Conservation (phyloP, 1,140 invertebrate genomes). For the Euschistus heros region DNA sequence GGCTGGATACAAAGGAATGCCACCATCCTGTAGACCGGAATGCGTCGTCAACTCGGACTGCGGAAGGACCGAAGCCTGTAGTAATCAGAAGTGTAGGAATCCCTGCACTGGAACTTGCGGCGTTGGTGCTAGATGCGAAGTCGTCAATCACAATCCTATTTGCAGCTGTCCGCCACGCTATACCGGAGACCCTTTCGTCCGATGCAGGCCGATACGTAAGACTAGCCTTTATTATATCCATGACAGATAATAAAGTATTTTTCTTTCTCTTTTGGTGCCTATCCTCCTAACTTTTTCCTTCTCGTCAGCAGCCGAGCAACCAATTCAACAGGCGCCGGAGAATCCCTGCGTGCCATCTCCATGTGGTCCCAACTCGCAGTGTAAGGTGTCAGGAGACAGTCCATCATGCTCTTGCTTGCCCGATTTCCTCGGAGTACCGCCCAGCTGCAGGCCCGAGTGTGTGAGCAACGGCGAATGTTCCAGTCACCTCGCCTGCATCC, state of each 20-base stretch:
- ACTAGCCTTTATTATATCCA: neutral
- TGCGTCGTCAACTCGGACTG: conserved; percentile 45
- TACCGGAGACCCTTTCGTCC: conserved; percentile 61
- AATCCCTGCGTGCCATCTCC: conserved; percentile 45
- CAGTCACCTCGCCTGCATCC: conserved; percentile 42
- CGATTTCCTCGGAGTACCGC: conserved; percentile 38
- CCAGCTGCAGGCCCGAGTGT: conserved; percentile 45
- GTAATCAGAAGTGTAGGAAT: conserved; percentile 43
- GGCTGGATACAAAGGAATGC: conserved; percentile 37
- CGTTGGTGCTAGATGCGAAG: conserved; percentile 48
- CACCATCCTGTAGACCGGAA: conserved; percentile 42
- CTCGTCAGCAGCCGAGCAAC: conserved; percentile 32
- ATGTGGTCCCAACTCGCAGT: conserved; percentile 54
- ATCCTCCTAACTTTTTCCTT: conserved; percentile 7
- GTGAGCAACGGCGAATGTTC: conserved; percentile 43
- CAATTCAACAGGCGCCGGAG: conserved; percentile 29
- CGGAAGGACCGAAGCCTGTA: conserved; percentile 40
- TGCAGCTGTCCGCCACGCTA: conserved; percentile 53
- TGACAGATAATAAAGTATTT: neutral
- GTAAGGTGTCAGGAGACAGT: conserved; percentile 43
- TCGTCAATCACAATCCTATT: conserved; percentile 50
- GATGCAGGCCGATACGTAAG: conserved; percentile 50
- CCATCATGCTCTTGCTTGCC: conserved; percentile 47
- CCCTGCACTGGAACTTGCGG: conserved; percentile 47
- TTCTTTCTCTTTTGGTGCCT: neutral